Evolutionary conservation across 2,888 invertebrate genomes (phyloP), one percentile per base, ranked within the genome.

Genomic region (Zonitis immaculata): DNA sequence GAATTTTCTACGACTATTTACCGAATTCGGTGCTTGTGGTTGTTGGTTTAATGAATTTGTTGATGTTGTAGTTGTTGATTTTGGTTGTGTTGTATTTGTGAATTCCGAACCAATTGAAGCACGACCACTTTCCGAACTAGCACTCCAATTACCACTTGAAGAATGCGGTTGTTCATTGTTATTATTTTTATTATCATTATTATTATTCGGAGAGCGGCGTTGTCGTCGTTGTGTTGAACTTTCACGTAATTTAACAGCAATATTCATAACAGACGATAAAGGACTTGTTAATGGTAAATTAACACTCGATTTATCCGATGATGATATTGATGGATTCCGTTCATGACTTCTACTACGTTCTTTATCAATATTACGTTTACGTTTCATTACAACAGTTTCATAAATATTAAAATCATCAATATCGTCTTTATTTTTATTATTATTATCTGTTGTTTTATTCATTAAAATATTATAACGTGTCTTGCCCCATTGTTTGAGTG

Each of bases 101-200:
- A 89, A 88, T 78, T 91, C 91, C 45, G 91, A 91, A 57, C 89
- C 91, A 55, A 91, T 87, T 49, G 91, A 91, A 5, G 91, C 89
- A 56, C 91, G 79, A 16, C 91, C 91, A 49, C 91, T 91, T 73
- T 91, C 91, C 0, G 92, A 92, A 70, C 93, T 94, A 1, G 91
- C 94, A 62, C 92, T 92, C 95, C 95, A 95, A 76, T 95, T 95
- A 32, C 95, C 95, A 66, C 91, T 89, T 11, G 92, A 92, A 1
- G 93, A 93, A 75, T 93, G 89, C 28, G 87, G 88, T 39, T 86
- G 88, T 68, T 91, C 90, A 58, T 92, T 91, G 73, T 87, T 88
- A 49, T 78, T 76, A 39, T 39, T 20, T 9, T 11, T 18, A 39
- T 35, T 16, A 16, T 35, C 16, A 18, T 16, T 9, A 35, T 35